Percentiles rank a stretch among this genome's conserved stretches.
Evolutionary conservation across 2,113 vertebrate genomes (phyloP).

Genomic region (Notiomystis cincta): DNA sequence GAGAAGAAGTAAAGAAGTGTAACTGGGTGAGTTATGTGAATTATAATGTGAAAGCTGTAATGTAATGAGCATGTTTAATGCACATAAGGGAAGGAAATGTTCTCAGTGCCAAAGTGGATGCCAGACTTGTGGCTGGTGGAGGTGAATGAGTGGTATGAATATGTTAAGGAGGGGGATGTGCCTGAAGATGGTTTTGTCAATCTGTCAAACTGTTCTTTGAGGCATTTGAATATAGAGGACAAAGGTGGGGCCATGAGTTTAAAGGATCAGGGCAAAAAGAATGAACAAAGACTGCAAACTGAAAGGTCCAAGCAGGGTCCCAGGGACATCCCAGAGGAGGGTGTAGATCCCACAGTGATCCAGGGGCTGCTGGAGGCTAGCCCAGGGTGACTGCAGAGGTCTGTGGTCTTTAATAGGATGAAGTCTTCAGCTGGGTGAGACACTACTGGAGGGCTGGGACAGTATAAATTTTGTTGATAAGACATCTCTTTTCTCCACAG

Average conservation of each 20-base stretch:
- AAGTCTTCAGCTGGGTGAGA: not conserved
- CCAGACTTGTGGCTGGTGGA: not conserved
- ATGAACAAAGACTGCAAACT: not conserved
- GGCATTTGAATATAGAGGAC: not conserved
- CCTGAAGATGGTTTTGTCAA: not conserved
- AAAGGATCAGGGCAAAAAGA: not conserved
- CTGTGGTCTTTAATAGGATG: not conserved
- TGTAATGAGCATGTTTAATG: not conserved
- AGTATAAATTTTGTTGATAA: not conserved
- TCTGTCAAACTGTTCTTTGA: not conserved
- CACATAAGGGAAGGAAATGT: not conserved
- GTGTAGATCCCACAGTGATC: not conserved
- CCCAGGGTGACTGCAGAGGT: not conserved
- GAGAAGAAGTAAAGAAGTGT: not conserved
- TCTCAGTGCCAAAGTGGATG: not conserved
- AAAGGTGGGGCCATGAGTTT: not conserved
- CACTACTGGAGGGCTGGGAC: not conserved
- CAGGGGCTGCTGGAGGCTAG: not conserved
- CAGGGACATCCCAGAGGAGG: not conserved
- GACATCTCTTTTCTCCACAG: not conserved
- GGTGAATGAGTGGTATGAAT: not conserved
- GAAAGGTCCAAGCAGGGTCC: not conserved
- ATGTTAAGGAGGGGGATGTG: not conserved
- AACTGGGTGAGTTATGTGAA: not conserved
- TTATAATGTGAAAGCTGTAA: not conserved